phyloP scores from a whole-genome alignment of 2,888 invertebrate species.

The Rhyacophila evoluta region DNA sequence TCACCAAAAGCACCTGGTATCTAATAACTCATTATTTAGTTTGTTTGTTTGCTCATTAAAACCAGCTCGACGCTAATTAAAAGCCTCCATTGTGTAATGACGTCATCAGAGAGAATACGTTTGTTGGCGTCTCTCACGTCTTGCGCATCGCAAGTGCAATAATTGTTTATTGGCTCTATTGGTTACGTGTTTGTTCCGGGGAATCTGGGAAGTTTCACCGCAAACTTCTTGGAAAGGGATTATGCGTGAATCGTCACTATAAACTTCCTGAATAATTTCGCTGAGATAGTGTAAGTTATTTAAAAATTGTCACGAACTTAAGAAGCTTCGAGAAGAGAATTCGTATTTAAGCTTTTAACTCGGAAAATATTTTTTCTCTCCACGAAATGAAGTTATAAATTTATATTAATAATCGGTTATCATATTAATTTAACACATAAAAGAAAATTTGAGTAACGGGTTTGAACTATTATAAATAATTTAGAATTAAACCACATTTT shows the following conservation, averaged over 20 bases:
- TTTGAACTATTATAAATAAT: too few species aligned
- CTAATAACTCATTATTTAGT: conserved; percentile 43
- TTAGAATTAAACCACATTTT: too few species aligned
- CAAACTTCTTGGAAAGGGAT: not conserved
- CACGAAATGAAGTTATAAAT: too few species aligned
- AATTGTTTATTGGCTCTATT: conserved; percentile 28
- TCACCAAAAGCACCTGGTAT: conserved; percentile 30
- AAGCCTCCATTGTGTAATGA: conserved; percentile 32
- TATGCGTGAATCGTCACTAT: not conserved
- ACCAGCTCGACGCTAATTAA: conserved; percentile 30
- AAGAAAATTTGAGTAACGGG: too few species aligned
- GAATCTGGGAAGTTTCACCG: not conserved
- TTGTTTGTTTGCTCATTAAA: conserved; percentile 35
- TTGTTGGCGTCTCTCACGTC: not conserved
- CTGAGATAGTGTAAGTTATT: too few species aligned
- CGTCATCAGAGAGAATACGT: not conserved
- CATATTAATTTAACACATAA: too few species aligned
- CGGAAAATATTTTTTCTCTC: too few species aligned
- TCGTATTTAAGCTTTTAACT: too few species aligned
- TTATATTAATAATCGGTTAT: too few species aligned
- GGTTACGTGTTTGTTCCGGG: conserved; percentile 11
- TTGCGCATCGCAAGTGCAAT: not conserved
- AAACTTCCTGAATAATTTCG: not conserved
- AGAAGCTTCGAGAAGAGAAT: too few species aligned
- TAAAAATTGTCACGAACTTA: too few species aligned